A percentile compares a stretch with the other conserved stretches of the same genome.
Evolutionary conservation across 2,888 invertebrate species (phyloP).

Genomic region (Acrocyrtus sp.): DNA sequence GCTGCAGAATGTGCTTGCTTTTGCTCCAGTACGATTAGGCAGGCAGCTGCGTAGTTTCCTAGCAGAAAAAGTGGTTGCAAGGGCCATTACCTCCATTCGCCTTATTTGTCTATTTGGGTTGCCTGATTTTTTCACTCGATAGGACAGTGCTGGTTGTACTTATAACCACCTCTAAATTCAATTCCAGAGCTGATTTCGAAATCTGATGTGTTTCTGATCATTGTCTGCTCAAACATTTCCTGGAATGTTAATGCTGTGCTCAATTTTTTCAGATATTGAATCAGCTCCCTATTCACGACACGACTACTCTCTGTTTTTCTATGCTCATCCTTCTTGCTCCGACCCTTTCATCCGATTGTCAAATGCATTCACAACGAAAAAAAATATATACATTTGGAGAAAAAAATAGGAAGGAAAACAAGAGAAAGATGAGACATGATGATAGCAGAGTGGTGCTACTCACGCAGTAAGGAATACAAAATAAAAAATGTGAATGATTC

Average conservation of each 20-base stretch:
- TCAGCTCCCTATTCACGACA: conserved; percentile 2
- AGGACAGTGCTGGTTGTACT: neutral
- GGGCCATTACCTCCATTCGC: conserved; percentile 10
- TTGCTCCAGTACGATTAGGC: too few relatives aligned
- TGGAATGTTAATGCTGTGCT: conserved; percentile 11
- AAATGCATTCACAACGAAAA: neutral
- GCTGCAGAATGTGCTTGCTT: too few relatives aligned
- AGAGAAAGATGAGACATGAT: conserved; percentile 19
- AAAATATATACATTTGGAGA: too few relatives aligned
- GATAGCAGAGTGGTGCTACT: conserved; percentile 9
- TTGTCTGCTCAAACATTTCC: conserved; percentile 7
- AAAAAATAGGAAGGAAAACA: too few relatives aligned
- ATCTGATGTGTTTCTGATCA: conserved; percentile 18
- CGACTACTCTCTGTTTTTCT: too few relatives aligned
- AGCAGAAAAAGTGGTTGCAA: too few relatives aligned
- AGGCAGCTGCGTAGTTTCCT: too few relatives aligned
- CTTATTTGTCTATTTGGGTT: conserved; percentile 32
- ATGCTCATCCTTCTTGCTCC: neutral
- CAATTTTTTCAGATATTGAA: conserved; percentile 18
- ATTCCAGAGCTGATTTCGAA: too few relatives aligned
- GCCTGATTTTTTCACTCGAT: conserved; percentile 3
- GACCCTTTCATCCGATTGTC: neutral
- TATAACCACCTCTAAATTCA: conserved; percentile 7
- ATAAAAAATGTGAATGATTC: conserved; percentile 14
- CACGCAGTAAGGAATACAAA: neutral